Evolutionary conservation across 2,797 vertebrate genomes (phyloP).

Genomic region (Xenentodon cancila): DNA sequence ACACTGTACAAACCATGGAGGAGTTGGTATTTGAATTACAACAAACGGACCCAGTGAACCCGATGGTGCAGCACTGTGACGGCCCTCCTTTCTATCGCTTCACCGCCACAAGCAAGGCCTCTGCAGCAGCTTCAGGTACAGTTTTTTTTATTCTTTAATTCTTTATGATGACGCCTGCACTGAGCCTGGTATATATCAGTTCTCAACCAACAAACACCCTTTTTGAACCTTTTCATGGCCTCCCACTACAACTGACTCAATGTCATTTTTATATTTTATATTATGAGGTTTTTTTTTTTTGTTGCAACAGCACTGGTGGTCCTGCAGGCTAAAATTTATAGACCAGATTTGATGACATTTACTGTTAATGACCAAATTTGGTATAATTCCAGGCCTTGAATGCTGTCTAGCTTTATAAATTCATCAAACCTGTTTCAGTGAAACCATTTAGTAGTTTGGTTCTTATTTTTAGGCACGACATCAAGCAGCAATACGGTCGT

Average conservation of each 20-base stretch:
- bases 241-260: too few relatives aligned
- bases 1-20: conserved; percentile 98
- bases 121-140: conserved; percentile 90
- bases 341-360: too few relatives aligned
- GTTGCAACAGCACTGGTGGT: too few relatives aligned
- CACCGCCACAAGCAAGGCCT: conserved; percentile 90
- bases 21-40: conserved; percentile 96
- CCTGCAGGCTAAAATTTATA: too few relatives aligned
- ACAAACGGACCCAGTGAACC: conserved; percentile 96
- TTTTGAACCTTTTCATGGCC: not conserved
- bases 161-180: not conserved
- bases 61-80: conserved; percentile 95
- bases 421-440: not conserved
- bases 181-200: too few relatives aligned
- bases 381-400: not conserved
- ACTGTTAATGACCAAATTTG: too few relatives aligned
- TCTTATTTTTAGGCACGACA: conserved; percentile 85
- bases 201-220: too few relatives aligned
- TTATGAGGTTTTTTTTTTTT: too few relatives aligned
- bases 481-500: conserved; percentile 96
- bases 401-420: not conserved
- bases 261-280: too few relatives aligned
- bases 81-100: conserved; percentile 97
- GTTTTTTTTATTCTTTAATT: not conserved
- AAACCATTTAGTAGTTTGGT: conserved; percentile 12